phyloP scores from a whole-genome alignment of 2,797 vertebrate genomes.

The Acanthiza pusilla region DNA sequence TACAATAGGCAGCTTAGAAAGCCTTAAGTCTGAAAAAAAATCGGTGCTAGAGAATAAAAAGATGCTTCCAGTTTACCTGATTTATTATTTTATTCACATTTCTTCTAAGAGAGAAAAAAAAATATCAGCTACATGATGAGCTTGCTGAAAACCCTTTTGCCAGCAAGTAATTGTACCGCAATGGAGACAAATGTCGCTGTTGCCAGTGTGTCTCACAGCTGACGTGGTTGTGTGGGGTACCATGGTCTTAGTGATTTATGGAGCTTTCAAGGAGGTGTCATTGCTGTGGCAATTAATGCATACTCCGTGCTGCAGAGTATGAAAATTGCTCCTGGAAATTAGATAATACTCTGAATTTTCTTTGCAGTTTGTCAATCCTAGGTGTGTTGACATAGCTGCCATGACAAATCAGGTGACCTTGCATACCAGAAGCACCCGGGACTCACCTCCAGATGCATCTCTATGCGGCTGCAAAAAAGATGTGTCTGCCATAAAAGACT shows the following conservation, averaged over 20 bases:
- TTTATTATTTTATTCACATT: neutral
- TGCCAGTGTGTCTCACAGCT: conserved; percentile 20
- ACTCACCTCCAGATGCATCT: neutral
- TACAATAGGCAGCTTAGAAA: neutral
- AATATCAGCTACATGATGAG: neutral
- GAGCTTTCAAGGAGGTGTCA: conserved; percentile 65
- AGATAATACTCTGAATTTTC: conserved; percentile 78
- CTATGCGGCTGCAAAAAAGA: neutral
- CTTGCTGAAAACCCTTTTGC: neutral
- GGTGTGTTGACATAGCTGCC: conserved; percentile 62
- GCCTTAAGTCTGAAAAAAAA: neutral
- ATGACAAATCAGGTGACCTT: conserved; percentile 68
- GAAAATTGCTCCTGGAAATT: conserved; percentile 74
- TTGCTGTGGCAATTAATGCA: conserved; percentile 69
- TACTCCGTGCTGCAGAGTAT: conserved; percentile 58
- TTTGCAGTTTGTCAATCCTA: conserved; percentile 70
- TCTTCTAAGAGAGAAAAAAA: conserved; percentile 2
- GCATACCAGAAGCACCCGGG: neutral
- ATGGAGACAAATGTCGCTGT: conserved; percentile 55
- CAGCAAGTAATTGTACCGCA: conserved; percentile 21
- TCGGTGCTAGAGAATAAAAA: neutral
- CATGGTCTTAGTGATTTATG: conserved; percentile 67
- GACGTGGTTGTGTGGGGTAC: neutral
- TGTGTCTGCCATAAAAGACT: neutral
- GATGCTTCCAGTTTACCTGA: neutral